Evolutionary conservation across 2,888 invertebrate genomes (phyloP), one percentile per base, ranked within the genome.

Genomic region (Geotrupes spiniger): DNA sequence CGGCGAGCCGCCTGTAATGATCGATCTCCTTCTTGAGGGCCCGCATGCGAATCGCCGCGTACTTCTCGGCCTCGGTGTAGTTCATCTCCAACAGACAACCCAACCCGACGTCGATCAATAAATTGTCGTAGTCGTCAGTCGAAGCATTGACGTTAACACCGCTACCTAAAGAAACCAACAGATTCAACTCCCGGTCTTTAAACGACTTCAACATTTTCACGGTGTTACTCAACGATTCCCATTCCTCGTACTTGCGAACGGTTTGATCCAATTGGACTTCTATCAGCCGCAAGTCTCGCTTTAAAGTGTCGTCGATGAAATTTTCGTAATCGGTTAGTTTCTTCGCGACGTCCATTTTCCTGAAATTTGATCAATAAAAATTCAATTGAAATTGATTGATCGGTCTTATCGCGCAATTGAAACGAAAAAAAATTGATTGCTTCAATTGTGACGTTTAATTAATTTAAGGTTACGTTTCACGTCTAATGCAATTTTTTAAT

Each of bases 31-130:
- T 67, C 41, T 66, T 62, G 38, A 72, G 49, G 21, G 67, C 56
- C 21, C 59, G 68, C 44, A 70, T 56, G 44, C 71, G 53, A 46
- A 73, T 70, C 54, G 67, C 63, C 3, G 70, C 59, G 62, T 72
- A 73, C 53, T 70, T 72, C 45, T 61, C 57, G 12, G 72, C 70
- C 56, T 74, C 73, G 21, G 66, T 65, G 48, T 63, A 61, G 42
- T 71, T 64, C 72, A 74, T 72, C 58, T 70, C 66, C 41, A 74
- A 59, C 27, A 66, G 54, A 54, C 64, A 69, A 40, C 67, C 65
- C 42, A 71, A 63, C 4, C 74, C 74, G 12, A 74, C 59, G 50
- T 65, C 53, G 2, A 74, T 61, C 38, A 66, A 65, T 12, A 64
- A 56, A 12, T 51, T 58, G 42, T 67, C 61, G 46, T 59, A 62